Conservation (phyloP, 2,113 vertebrate species). For the Corvus cornix region DNA sequence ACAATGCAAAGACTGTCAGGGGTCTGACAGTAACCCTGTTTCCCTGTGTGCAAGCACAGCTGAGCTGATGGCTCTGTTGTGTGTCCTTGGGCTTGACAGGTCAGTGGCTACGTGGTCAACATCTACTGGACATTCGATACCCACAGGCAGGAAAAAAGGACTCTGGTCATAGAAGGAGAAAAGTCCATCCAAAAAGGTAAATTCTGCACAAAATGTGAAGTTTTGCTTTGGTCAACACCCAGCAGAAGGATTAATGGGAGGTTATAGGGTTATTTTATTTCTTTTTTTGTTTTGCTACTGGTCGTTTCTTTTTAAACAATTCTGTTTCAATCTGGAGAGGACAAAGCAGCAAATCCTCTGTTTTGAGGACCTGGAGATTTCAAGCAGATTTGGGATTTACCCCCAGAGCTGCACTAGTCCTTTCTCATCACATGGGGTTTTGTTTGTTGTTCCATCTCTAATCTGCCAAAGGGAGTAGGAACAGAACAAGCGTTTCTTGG, state of each 20-base stretch:
- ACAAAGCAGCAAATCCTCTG: neutral
- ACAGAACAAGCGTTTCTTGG: neutral
- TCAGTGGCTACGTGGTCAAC: slow-evolving; percentile 83
- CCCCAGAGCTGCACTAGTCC: neutral
- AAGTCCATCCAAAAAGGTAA: slow-evolving; percentile 81
- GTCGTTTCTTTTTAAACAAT: neutral
- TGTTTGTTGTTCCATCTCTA: neutral
- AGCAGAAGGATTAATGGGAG: neutral
- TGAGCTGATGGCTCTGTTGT: neutral
- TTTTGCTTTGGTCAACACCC: neutral
- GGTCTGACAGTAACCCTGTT: neutral
- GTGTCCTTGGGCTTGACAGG: slow-evolving; percentile 69
- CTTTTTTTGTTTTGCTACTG: neutral
- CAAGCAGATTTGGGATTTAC: neutral
- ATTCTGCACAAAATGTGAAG: neutral
- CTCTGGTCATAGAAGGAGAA: slow-evolving; percentile 74
- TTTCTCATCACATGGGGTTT: neutral
- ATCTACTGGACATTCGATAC: slow-evolving; percentile 92
- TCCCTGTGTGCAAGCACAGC: neutral
- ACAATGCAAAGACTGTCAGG: neutral
- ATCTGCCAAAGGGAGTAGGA: neutral
- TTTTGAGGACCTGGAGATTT: neutral
- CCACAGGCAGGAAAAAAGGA: slow-evolving; percentile 88
- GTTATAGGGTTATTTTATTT: neutral
- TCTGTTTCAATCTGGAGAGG: neutral